A percentile compares a stretch with the other conserved stretches of the same genome.
phyloP scores from a whole-genome alignment of 1,140 invertebrate species.

The Drosophila arawakana region DNA sequence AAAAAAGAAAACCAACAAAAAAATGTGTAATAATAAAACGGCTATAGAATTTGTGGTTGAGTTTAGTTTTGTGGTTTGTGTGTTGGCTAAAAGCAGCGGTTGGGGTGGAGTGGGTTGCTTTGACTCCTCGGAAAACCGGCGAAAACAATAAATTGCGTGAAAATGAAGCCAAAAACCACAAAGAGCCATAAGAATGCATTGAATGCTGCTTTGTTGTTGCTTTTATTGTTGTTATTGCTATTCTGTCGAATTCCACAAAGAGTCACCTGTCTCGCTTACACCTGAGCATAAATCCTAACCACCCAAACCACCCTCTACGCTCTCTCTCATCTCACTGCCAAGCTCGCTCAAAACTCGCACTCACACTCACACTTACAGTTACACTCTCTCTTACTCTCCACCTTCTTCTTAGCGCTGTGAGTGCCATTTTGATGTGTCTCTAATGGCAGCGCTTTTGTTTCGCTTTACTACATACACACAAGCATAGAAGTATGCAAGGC shows the following conservation, averaged over 20 bases:
- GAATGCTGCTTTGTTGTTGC: conserved; percentile 66
- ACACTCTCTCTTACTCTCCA: background rate
- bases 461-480: conserved; percentile 34
- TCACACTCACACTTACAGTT: background rate
- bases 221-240: conserved; percentile 59
- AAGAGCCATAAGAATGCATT: conserved; percentile 68
- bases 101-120: conserved; percentile 2
- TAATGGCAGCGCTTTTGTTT: conserved; percentile 80
- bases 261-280: conserved; percentile 28
- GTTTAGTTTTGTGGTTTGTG: conserved; percentile 30
- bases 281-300: conserved; percentile 8
- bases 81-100: background rate
- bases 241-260: conserved; percentile 48
- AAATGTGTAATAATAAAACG: conserved; percentile 15
- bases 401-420: conserved; percentile 42
- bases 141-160: conserved; percentile 79
- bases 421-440: conserved; percentile 82
- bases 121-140: conserved; percentile 3
- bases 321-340: background rate
- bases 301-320: background rate
- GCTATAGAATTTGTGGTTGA: conserved; percentile 31
- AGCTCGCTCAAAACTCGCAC: background rate
- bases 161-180: conserved; percentile 73
- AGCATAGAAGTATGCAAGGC: background rate
- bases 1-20: background rate